These are phyloP conservation scores for Cataglyphis cursor DNA, from an alignment of 2,888 invertebrate genomes.

Conservation along the genomic window DNA sequence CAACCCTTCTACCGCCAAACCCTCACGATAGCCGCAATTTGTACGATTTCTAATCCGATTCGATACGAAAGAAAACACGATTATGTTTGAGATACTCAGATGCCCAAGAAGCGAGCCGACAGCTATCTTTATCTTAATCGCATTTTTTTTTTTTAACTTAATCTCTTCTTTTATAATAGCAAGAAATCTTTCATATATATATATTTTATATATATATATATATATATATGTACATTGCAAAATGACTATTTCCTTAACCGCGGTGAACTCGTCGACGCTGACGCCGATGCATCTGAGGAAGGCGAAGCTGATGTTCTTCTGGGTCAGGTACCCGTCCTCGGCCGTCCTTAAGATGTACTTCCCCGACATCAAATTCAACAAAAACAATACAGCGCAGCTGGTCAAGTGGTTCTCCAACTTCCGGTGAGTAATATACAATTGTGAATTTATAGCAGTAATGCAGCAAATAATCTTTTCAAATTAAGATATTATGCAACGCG, in stretches of 20 bases:
- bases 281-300: constrained; percentile 99
- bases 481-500: not conserved
- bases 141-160: constrained; percentile 8
- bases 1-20: constrained; percentile 73
- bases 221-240: constrained; percentile 46
- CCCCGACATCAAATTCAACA: constrained; percentile 99
- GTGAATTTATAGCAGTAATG: constrained; percentile 50
- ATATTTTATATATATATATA: not conserved
- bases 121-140: not conserved
- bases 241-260: constrained; percentile 91
- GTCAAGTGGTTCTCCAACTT: constrained; percentile 99
- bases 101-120: constrained; percentile 51
- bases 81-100: constrained; percentile 82
- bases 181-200: not conserved
- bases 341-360: constrained; percentile 99
- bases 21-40: constrained; percentile 83
- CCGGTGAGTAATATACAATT: constrained; percentile 90
- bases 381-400: constrained; percentile 99
- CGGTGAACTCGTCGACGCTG: constrained; percentile 97
- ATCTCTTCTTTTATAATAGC: not conserved
- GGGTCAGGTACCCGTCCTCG: constrained; percentile 99
- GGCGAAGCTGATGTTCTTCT: constrained; percentile 99
- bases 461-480: not conserved
- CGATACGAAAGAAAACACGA: constrained; percentile 84
- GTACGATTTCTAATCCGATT: constrained; percentile 87